Percentiles rank a stretch among this genome's conserved stretches.
These are phyloP conservation scores for Mobula hypostoma DNA, from an alignment of 2,113 vertebrate genomes.

Conservation along the genomic window DNA sequence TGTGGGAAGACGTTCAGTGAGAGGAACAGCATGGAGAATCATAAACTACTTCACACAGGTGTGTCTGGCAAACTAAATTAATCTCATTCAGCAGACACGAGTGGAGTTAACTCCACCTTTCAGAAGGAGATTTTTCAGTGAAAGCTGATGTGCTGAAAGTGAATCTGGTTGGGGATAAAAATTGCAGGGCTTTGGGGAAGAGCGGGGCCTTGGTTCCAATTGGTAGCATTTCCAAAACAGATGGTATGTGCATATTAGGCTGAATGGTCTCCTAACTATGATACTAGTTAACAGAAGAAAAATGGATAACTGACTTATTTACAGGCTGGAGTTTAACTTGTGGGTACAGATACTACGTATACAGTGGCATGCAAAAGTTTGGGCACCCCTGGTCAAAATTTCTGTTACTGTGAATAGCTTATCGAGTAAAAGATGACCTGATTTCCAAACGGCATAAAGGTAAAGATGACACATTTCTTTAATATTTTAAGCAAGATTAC, in stretches of 20 bases:
- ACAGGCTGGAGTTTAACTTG: neutral
- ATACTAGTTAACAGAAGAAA: neutral
- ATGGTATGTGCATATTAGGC: neutral
- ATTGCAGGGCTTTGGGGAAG: neutral
- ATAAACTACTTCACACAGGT: conserved; percentile 97
- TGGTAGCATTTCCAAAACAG: neutral
- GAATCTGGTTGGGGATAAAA: neutral
- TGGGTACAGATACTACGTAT: neutral
- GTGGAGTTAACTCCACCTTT: neutral
- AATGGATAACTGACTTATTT: neutral
- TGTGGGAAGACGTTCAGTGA: conserved; percentile 97
- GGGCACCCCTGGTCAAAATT: too few species aligned
- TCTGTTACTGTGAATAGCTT: too few species aligned
- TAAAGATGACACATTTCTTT: too few species aligned
- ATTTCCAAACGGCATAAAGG: too few species aligned
- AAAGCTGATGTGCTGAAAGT: neutral
- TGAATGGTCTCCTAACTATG: neutral
- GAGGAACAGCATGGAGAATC: conserved; percentile 91
- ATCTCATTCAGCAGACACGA: neutral
- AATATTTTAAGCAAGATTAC: too few species aligned
- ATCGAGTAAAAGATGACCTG: too few species aligned
- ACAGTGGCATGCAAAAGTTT: too few species aligned
- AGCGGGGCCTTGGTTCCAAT: neutral
- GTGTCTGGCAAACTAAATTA: conserved; percentile 37
- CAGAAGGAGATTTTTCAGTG: neutral